Evolutionary conservation across 2,113 vertebrate genomes (phyloP).

Genomic region (Trochalopteron elliotii): DNA sequence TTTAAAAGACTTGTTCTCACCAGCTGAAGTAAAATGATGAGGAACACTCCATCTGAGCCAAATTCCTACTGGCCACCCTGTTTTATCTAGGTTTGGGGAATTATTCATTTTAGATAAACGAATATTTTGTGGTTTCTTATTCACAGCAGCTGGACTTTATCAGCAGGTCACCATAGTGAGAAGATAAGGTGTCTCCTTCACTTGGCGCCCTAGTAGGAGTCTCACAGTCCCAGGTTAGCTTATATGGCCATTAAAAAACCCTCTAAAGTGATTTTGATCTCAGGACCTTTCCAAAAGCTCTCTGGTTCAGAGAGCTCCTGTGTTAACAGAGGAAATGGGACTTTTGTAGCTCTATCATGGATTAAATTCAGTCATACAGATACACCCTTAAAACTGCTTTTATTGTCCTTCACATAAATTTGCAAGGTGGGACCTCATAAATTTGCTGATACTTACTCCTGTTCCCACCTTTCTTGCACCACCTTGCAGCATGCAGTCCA

Average conservation of each 20-base stretch:
- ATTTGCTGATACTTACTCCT: background rate
- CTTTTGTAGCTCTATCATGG: background rate
- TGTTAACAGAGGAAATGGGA: conserved; percentile 11
- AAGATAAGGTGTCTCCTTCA: background rate
- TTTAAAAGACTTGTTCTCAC: background rate
- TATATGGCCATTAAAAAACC: background rate
- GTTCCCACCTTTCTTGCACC: background rate
- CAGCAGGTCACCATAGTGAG: background rate
- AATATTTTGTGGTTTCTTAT: background rate
- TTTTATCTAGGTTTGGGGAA: background rate
- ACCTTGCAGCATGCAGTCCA: background rate
- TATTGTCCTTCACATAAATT: background rate
- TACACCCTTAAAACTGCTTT: background rate
- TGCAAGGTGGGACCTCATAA: background rate
- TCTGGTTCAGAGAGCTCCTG: background rate
- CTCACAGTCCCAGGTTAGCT: background rate
- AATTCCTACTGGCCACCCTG: background rate
- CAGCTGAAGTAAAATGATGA: background rate
- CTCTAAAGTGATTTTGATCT: background rate
- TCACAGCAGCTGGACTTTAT: conserved; percentile 24
- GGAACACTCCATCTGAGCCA: background rate
- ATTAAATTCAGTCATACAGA: background rate
- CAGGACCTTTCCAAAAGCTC: background rate
- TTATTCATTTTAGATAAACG: background rate
- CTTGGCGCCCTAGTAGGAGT: background rate